Percentiles rank a stretch among this genome's conserved stretches.
These are phyloP conservation scores for Pelodiscus sinensis DNA, from an alignment of 2,113 vertebrate genomes.

Conservation along the genomic window DNA sequence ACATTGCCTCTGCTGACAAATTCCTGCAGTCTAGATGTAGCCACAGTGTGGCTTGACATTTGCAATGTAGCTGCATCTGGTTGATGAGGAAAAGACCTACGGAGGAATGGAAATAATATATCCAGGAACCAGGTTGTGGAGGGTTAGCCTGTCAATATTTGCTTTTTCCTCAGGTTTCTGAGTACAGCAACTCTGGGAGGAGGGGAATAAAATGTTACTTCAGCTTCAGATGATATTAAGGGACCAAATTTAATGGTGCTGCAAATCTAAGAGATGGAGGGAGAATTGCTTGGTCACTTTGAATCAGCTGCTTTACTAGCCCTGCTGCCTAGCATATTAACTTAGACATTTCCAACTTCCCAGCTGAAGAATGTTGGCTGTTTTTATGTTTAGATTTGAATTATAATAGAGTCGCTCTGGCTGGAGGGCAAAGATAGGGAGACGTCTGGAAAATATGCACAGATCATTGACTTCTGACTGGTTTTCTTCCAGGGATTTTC, in stretches of 20 bases:
- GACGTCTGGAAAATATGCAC: neutral
- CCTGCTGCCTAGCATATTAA: neutral
- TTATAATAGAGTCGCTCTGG: neutral
- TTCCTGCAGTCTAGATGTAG: too few species aligned
- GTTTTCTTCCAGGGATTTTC: neutral
- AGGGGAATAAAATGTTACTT: rapidly evolving
- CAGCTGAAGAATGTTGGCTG: conserved; percentile 39
- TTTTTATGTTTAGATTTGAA: conserved; percentile 26
- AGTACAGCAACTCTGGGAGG: rapidly evolving
- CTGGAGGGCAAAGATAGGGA: conserved; percentile 50
- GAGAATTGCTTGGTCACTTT: neutral
- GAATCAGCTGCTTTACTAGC: neutral
- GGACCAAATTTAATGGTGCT: neutral
- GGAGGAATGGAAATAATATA: rapidly evolving
- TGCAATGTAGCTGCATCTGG: rapidly evolving
- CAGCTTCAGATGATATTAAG: neutral
- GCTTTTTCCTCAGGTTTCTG: rapidly evolving
- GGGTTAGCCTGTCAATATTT: rapidly evolving
- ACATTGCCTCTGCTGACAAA: too few species aligned
- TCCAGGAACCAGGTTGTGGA: rapidly evolving
- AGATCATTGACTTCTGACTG: neutral
- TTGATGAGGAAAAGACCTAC: rapidly evolving
- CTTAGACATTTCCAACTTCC: conserved; percentile 23
- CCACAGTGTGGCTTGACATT: neutral
- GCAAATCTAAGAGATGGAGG: neutral